Conservation (phyloP, 2,797 vertebrate genomes). For the Phoebastria nigripes region DNA sequence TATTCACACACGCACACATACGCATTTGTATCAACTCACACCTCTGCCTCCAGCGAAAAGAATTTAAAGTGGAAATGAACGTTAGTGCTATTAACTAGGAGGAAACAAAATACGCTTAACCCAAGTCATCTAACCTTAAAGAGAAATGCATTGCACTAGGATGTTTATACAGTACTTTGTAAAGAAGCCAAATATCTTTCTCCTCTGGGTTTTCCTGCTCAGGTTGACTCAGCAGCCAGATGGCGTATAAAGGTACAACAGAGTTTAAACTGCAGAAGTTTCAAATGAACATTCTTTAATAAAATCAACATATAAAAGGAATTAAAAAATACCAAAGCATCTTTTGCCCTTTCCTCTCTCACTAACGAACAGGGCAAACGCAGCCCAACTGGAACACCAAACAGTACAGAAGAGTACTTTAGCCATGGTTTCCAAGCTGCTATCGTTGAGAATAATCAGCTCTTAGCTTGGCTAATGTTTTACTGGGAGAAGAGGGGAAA, state of each 20-base stretch:
- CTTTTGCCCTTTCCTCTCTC: background rate
- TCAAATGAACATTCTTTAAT: slow-evolving; percentile 41
- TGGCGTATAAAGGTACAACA: slow-evolving; percentile 42
- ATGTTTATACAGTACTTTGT: slow-evolving; percentile 37
- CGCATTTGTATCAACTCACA: background rate
- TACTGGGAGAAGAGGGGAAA: background rate
- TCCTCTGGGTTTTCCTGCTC: slow-evolving; percentile 64
- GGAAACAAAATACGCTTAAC: background rate
- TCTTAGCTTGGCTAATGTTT: background rate
- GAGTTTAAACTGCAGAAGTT: slow-evolving; percentile 38
- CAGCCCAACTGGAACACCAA: background rate
- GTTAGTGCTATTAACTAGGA: background rate
- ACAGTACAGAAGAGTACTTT: background rate
- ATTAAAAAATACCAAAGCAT: background rate
- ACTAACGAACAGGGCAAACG: background rate
- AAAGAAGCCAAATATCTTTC: slow-evolving; percentile 48
- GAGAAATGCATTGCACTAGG: background rate
- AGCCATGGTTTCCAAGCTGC: background rate
- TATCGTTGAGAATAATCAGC: background rate
- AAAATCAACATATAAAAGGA: slow-evolving; percentile 34
- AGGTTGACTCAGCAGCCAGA: slow-evolving; percentile 73
- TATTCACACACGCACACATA: background rate
- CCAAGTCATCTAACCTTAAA: background rate
- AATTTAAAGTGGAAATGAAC: background rate
- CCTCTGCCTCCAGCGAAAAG: background rate